Conservation (phyloP, 2,888 invertebrate genomes). For the Oasisia sp. region DNA sequence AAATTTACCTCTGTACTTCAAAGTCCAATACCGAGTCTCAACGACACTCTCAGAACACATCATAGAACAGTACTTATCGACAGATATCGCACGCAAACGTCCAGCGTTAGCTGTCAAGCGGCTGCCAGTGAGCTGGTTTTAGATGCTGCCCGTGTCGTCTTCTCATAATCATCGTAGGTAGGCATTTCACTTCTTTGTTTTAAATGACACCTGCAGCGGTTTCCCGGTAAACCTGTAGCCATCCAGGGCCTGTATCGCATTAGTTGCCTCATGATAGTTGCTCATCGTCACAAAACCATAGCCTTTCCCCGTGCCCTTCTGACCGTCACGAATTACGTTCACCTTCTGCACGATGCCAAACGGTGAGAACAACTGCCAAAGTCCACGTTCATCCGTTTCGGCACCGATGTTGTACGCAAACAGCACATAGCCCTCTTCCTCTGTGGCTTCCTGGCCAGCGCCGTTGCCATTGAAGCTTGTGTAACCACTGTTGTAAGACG, state of each 20-base stretch:
- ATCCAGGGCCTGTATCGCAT: conserved; percentile 64
- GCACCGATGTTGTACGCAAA: conserved; percentile 66
- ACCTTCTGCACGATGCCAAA: conserved; percentile 65
- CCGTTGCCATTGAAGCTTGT: neutral
- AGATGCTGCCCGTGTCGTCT: neutral
- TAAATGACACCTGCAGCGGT: conserved; percentile 64
- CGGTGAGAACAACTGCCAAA: conserved; percentile 64
- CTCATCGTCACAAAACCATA: conserved; percentile 67
- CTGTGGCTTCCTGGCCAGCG: neutral
- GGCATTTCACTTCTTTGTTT: conserved; percentile 33
- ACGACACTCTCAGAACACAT: neutral
- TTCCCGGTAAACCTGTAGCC: conserved; percentile 59
- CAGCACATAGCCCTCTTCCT: conserved; percentile 53
- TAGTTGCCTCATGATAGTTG: conserved; percentile 62
- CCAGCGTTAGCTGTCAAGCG: neutral
- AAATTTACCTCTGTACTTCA: neutral
- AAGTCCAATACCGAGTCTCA: neutral
- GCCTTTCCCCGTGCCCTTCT: conserved; percentile 62
- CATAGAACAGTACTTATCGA: neutral
- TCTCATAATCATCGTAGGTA: neutral
- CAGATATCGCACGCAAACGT: conserved; percentile 4
- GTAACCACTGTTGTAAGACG: conserved; percentile 20
- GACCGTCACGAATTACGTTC: conserved; percentile 62
- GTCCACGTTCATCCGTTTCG: conserved; percentile 62
- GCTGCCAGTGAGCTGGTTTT: neutral